Evolutionary conservation across 2,797 vertebrate species (phyloP).

Genomic region (Limnodromus scolopaceus): DNA sequence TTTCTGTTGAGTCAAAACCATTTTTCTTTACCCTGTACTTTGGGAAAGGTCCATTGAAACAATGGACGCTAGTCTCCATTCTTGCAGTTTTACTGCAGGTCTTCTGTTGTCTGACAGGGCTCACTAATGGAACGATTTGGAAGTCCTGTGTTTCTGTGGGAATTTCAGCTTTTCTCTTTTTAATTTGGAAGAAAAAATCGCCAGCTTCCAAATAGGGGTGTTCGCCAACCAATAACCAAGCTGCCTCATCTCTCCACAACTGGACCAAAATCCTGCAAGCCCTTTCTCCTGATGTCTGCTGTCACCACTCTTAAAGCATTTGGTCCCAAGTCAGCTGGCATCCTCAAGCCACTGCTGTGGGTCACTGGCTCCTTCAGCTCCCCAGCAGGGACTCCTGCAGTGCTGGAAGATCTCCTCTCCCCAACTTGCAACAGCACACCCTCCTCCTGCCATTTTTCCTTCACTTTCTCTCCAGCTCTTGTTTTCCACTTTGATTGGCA

Average conservation of each 20-base stretch:
- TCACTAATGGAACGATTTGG: neutral
- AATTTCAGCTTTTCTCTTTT: neutral
- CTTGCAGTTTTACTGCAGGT: neutral
- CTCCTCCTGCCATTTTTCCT: neutral
- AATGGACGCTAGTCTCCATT: neutral
- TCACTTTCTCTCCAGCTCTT: neutral
- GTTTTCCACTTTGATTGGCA: slow-evolving; percentile 54
- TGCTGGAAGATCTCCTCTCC: neutral
- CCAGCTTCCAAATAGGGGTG: neutral
- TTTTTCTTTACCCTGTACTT: neutral
- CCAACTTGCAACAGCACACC: neutral
- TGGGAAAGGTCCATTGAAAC: neutral
- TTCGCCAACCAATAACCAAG: neutral
- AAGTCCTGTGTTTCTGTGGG: neutral
- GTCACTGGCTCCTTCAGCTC: neutral
- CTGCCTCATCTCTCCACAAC: neutral
- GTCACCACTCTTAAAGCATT: neutral
- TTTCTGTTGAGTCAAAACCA: neutral
- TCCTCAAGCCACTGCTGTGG: neutral
- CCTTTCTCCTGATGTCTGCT: neutral
- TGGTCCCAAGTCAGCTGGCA: neutral
- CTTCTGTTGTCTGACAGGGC: neutral
- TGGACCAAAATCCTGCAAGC: neutral
- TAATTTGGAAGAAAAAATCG: neutral
- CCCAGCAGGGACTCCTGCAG: neutral